Conservation (phyloP, 2,113 vertebrate species). For the Archocentrus centrarchus region DNA sequence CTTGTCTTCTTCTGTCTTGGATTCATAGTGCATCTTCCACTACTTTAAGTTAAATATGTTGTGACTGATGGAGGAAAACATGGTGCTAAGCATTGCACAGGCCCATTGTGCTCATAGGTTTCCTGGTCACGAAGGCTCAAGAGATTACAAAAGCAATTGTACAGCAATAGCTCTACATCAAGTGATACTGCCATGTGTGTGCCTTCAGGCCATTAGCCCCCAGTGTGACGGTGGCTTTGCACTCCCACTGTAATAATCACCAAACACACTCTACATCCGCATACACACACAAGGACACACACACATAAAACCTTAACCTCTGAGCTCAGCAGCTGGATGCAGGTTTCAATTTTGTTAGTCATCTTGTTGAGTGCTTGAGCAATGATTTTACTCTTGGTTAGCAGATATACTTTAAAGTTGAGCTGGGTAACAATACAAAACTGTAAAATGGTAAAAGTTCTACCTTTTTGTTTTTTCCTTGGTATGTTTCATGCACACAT, state of each 20-base stretch:
- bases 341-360: neutral
- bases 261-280: conserved; percentile 2
- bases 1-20: neutral
- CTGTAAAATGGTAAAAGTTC: too few species aligned
- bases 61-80: conserved; percentile 50
- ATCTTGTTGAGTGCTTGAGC: neutral
- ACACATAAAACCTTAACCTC: neutral
- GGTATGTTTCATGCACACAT: too few species aligned
- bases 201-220: conserved; percentile 45
- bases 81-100: conserved; percentile 41
- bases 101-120: conserved; percentile 48
- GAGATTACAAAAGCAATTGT: conserved; percentile 65
- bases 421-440: too few species aligned
- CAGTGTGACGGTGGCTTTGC: conserved; percentile 37
- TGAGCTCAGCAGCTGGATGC: neutral
- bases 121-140: conserved; percentile 43
- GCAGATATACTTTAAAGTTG: too few species aligned
- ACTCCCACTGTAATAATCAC: conserved; percentile 41
- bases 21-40: neutral
- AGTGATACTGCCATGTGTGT: conserved; percentile 45
- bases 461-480: too few species aligned
- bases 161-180: conserved; percentile 44
- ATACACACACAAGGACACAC: neutral
- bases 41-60: conserved; percentile 30
- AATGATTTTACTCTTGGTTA: neutral